phyloP scores from a whole-genome alignment of 2,113 vertebrate species.

The Petromus typicus region DNA sequence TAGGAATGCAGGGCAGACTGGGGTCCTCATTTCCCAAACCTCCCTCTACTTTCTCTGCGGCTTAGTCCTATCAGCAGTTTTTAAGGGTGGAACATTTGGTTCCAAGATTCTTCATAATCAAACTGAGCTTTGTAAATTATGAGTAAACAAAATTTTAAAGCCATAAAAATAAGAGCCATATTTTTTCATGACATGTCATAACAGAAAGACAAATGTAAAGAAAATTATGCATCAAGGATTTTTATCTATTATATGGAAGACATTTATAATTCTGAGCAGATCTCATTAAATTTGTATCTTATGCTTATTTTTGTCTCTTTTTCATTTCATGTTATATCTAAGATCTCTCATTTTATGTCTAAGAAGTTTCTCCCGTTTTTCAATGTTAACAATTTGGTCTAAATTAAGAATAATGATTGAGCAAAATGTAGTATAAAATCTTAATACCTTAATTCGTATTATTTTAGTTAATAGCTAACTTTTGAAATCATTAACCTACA shows the following conservation, averaged over 20 bases:
- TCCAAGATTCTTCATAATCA: not conserved
- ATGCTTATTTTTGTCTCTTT: not conserved
- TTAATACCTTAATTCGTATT: not conserved
- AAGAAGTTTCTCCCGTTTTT: not conserved
- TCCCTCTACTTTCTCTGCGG: not conserved
- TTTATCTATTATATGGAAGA: not conserved
- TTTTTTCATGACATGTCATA: not conserved
- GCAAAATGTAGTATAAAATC: not conserved
- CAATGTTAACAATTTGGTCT: not conserved
- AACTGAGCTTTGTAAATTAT: not conserved
- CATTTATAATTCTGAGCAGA: not conserved
- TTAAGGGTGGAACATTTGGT: not conserved
- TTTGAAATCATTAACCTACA: not conserved
- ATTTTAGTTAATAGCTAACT: not conserved
- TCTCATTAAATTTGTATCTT: accelerated
- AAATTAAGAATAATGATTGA: not conserved
- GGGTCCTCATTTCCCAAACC: not conserved
- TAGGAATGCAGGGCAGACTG: accelerated
- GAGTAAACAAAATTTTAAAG: not conserved
- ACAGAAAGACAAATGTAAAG: not conserved
- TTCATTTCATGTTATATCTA: not conserved
- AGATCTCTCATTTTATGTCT: not conserved
- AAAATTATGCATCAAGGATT: not conserved
- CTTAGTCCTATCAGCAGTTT: not conserved
- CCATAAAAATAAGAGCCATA: not conserved